Percentiles rank a stretch among this genome's conserved stretches.
These are phyloP conservation scores for Drosophila setifemur DNA, from an alignment of 1,140 invertebrate species.

Conservation along the genomic window DNA sequence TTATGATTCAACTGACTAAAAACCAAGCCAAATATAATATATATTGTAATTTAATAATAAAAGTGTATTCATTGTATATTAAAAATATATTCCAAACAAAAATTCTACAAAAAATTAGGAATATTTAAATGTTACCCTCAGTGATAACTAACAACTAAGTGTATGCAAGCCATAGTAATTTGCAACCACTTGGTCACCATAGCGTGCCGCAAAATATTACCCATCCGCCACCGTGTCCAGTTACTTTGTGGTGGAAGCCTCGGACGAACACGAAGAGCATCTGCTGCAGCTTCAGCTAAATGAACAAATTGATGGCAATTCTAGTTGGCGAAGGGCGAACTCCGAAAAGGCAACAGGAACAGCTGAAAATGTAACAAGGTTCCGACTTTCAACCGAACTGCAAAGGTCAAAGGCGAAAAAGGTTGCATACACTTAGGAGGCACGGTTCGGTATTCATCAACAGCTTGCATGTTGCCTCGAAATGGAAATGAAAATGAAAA, in stretches of 20 bases:
- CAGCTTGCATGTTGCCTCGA: not conserved
- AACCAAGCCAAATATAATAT: no score
- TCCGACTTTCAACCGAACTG: not conserved
- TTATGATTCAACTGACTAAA: no score
- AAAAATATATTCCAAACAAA: no score
- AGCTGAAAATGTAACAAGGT: conserved; percentile 9
- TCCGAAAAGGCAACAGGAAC: conserved; percentile 4
- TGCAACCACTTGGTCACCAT: no score
- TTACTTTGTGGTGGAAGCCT: not conserved
- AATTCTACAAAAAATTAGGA: no score
- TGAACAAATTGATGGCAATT: not conserved
- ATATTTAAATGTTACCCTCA: no score
- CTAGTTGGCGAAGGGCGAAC: not conserved
- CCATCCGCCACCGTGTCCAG: conserved; percentile 1
- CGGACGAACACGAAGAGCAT: not conserved
- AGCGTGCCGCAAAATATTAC: conserved; percentile 1
- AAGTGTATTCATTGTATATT: no score
- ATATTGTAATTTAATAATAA: no score
- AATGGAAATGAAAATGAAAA: not conserved
- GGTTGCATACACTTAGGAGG: conserved; percentile 9
- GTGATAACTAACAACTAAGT: not conserved
- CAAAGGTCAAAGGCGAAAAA: not conserved
- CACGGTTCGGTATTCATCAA: not conserved
- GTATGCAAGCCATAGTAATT: not conserved
- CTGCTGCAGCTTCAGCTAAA: not conserved